Base-by-base conservation (phyloP, 1,140 invertebrate genomes). In the Helicoverpa zea region DNA sequence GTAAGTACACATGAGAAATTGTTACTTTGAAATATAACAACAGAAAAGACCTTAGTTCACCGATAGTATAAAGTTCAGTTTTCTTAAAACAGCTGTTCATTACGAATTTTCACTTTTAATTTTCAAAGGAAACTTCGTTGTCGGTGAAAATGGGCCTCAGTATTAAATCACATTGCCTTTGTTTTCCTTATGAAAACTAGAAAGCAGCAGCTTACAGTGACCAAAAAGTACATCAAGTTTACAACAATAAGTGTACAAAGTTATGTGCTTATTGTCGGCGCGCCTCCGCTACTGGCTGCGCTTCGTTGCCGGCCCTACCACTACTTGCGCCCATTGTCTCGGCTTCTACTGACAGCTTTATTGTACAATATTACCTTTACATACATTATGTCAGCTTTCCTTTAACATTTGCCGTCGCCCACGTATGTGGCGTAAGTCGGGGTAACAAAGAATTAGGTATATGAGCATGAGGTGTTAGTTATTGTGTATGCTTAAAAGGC, bases 391-490 rank as follows among this genome's bases (percentile, higher is more conserved):
- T 72, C 52, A 72, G 49, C 7, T 52, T 72, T 29, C 68, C 49
- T 72, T 72, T 54, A 72, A 43, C 68, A 23, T 72, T 64, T 49
- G 49, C n/a, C 43, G 43, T 72, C 68, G 68, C 68, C 68, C 68
- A 54, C 68, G 7, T 43, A 9, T 43, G 35, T 43, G 35, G 35
- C 35, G 35, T 43, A 43, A 43, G 35, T 0, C 35, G 5, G 4
- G 5, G 35, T 43, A 43, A 43, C 5, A 43, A 43, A 9, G 35
- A 43, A 7, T 3, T 5, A 35, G 0, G 35, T 35, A 35, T 35
- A 7, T 35, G 35, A 35, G 35, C 3, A 35, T 43, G 35, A 43
- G 35, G 3, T 43, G 35, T 43, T 43, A 43, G 35, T 43, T 9
- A 7, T 43, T 43, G 35, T 43, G 35, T 7, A 43, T n/a, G n/a